phyloP scores from a whole-genome alignment of 2,113 vertebrate species.

The Zosterops lateralis region DNA sequence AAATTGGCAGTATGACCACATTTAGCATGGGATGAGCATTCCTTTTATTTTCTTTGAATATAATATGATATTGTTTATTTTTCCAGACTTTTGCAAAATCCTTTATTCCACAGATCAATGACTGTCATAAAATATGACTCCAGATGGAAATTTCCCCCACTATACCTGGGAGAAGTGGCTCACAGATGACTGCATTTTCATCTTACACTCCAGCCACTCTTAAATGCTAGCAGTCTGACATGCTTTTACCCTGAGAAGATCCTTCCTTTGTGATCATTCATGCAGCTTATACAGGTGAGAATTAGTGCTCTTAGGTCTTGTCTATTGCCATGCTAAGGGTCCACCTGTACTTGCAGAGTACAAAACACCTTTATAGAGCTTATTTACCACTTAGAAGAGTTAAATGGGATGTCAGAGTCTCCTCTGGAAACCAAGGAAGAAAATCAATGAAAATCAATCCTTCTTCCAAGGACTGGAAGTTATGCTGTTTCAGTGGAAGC shows the following conservation, averaged over 20 bases:
- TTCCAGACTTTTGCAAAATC: not conserved
- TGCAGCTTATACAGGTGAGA: not conserved
- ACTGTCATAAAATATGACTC: not conserved
- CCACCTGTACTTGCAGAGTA: not conserved
- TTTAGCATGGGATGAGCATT: not conserved
- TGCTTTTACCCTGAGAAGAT: not conserved
- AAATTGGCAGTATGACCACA: not conserved
- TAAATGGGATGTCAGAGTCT: not conserved
- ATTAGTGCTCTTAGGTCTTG: not conserved
- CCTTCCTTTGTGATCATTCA: not conserved
- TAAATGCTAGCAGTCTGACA: not conserved
- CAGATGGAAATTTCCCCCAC: not conserved
- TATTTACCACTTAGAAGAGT: not conserved
- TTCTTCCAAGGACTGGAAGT: not conserved
- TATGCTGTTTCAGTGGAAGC: not conserved
- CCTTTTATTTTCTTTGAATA: not conserved
- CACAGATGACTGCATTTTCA: not conserved
- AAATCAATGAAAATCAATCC: not conserved
- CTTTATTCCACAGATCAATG: not conserved
- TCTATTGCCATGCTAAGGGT: not conserved
- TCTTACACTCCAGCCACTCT: not conserved
- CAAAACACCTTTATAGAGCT: not conserved
- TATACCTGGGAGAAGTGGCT: not conserved
- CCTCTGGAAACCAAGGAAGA: not conserved
- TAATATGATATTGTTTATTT: slow-evolving; percentile 25